Percentiles rank a stretch among this genome's conserved stretches.
Evolutionary conservation across 2,888 invertebrate species (phyloP).

Genomic region (Acanthopleura granulata): DNA sequence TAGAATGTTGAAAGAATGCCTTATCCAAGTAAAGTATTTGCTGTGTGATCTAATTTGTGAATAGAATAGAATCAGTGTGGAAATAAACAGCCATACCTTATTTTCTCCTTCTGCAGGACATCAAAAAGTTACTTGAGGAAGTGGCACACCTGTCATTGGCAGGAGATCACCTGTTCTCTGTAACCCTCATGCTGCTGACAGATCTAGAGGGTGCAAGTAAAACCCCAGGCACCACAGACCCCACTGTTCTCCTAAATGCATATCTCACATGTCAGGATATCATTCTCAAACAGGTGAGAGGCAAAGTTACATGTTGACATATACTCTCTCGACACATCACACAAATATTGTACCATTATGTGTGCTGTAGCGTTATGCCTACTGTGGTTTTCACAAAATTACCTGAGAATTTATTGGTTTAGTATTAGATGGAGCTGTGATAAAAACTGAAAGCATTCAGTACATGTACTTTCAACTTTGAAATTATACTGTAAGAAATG

Average conservation of each 20-base stretch:
- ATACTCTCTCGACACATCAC: no score
- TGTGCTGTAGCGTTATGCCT: no score
- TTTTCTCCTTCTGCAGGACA: constrained; percentile 42
- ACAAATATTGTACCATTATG: no score
- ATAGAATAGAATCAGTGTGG: no score
- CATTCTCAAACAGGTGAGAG: not conserved
- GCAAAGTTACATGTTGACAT: no score
- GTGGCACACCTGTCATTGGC: constrained; percentile 46
- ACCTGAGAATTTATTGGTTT: no score
- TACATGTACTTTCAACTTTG: no score
- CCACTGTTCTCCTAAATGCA: not conserved
- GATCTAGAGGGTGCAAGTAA: constrained; percentile 45
- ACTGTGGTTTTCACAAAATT: no score
- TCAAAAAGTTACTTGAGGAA: constrained; percentile 39
- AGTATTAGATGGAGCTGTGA: no score
- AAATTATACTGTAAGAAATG: no score
- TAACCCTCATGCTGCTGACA: constrained; percentile 46
- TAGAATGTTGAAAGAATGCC: no score
- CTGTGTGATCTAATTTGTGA: not conserved
- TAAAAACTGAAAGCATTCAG: no score
- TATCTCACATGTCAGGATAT: constrained; percentile 9
- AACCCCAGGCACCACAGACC: not conserved
- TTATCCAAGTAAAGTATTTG: not conserved
- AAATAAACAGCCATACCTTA: not conserved
- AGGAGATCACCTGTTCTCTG: constrained; percentile 46